Base-by-base conservation (phyloP, 2,113 vertebrate species). In the Scortum barcoo region DNA sequence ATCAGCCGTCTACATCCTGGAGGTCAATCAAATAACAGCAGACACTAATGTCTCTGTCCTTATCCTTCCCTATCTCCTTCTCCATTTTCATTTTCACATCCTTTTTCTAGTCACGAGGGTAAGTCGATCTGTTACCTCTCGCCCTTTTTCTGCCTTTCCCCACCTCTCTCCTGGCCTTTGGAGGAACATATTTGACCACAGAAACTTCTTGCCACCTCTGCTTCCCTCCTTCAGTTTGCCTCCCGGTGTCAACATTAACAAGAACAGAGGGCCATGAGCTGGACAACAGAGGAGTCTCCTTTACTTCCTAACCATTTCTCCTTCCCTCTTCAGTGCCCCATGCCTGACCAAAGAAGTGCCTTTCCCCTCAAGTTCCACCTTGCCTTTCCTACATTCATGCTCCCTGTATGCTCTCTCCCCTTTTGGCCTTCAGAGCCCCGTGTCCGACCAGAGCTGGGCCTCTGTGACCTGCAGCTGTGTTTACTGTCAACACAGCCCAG, bases 391-490 rank as follows among this genome's bases (percentile, higher is more conserved):
- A 60, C 78, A 53, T 82, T 89, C 75, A 63, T 28, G 53, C 73
- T 86, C 82, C 48, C 78, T 87, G 73, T 74, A 60, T 82, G 62
- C 86, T 69, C 75, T 67, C 72, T 74, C 74, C 77, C 75, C 86
- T 84, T 28, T 33, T 85, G 88, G 89, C 89, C 92, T 91, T 88
- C 88, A 74, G 87, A 86, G 88, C 89, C 86, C 88, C 48, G 42
- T 91, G 89, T 95, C 88, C 76, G 92, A 94, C 93, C 88, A 91
- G 90, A 90, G 86, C 85, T 75, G 82, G 91, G 90, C 93, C 94
- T 93, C 91, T 84, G 84, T 94, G 94, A 94, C 94, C 95, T 94
- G 93, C 95, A 96, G 95, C 95, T 95, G 95, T 95, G 94, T 95
- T 95, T 95, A 95, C 92, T 95, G 94, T 95, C 94, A 96, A 95